Evolutionary conservation across 2,888 invertebrate genomes (phyloP).

Genomic region (Sycophila texana): DNA sequence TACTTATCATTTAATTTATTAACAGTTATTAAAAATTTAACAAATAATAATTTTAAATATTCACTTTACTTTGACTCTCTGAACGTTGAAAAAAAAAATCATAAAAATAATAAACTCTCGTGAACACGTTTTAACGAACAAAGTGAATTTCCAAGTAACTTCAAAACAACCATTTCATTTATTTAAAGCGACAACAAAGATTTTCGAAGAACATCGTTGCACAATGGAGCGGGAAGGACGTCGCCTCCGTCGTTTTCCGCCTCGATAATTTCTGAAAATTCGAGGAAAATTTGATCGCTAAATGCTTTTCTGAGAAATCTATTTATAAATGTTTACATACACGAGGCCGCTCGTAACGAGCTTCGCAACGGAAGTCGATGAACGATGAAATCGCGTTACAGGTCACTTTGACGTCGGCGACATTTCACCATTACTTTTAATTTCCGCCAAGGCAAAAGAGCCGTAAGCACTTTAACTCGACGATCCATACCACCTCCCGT

Average conservation of each 20-base stretch:
- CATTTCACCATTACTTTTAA: conserved; percentile 42
- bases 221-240: background rate
- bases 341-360: conserved; percentile 25
- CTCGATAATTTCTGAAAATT: conserved; percentile 11
- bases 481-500: too few relatives aligned
- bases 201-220: background rate
- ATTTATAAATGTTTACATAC: conserved; percentile 39
- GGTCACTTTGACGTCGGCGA: conserved; percentile 46
- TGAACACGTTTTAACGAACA: too few relatives aligned
- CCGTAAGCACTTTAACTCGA: too few relatives aligned
- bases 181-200: too few relatives aligned
- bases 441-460: conserved; percentile 38
- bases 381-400: conserved; percentile 45
- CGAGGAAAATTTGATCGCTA: conserved; percentile 3
- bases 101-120: too few relatives aligned
- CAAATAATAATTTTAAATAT: too few relatives aligned
- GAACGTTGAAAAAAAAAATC: too few relatives aligned
- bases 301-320: conserved; percentile 23
- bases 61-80: too few relatives aligned
- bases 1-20: too few relatives aligned
- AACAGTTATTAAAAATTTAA: too few relatives aligned
- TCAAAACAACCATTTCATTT: too few relatives aligned
- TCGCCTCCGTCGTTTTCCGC: background rate
- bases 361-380: conserved; percentile 35
- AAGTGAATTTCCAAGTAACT: too few relatives aligned